Evolutionary conservation across 2,113 vertebrate genomes (phyloP), one percentile per base, ranked within the genome.

Genomic region (Silurus asotus): DNA sequence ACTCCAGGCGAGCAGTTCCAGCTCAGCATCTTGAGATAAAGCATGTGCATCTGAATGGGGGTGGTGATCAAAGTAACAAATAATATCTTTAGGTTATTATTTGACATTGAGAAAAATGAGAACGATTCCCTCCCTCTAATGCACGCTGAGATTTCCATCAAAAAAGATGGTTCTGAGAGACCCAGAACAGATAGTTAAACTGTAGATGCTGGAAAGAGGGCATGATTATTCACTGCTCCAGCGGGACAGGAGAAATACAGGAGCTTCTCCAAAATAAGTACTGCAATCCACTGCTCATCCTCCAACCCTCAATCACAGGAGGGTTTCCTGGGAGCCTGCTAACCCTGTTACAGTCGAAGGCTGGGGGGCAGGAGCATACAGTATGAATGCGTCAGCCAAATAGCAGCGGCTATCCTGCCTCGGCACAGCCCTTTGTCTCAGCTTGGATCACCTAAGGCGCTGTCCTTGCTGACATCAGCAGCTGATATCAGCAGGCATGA

Each of bases 301-400:
- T 80, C 55, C 51, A 82, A 59, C 84, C 75, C 79, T 87, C 84
- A 87, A 86, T 89, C 74, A 88, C 80, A 77, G 83, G 87, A 89
- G 75, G 89, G 86, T 69, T 90, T 25, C 74, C 85, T 82, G 58
- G 65, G 84, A 86, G 74, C 89, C 87, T 81, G 86, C 89, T 92
- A 88, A 92, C 90, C 90, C 92, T 91, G 92, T 92, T 92, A 88
- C 86, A 72, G 83, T 84, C 82, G 88, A 89, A 90, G 90, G 88
- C 85, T 84, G 89, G 87, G 84, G 88, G 90, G 65, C 55, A 86
- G 85, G 89, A 88, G 86, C 88, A 89, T 81, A 37, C 37, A 37
- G 37, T 37, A 82, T 90, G 92, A 91, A 79, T 90, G 88, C 72
- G 89, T 89, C 87, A 87, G 81, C 90, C 25, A 83, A 87, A 86